Conservation (phyloP, 37 sponge, comb jelly and placozoan genomes). For the Ephydatia muelleri region DNA sequence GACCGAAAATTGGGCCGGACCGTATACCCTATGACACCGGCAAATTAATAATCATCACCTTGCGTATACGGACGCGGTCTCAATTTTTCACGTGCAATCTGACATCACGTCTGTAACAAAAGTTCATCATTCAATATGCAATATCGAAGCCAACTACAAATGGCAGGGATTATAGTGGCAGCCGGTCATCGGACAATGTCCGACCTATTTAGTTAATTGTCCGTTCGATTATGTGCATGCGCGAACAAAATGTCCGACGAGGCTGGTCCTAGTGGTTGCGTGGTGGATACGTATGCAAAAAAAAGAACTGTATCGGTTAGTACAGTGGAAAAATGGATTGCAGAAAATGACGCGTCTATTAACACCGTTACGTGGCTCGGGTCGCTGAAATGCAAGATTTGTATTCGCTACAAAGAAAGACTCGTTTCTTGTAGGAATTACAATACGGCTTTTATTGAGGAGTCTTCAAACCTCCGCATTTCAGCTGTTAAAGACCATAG, state of each 20-base stretch:
- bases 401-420: background rate
- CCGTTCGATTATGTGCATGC: conserved; percentile 8
- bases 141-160: too few relatives aligned
- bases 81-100: too few relatives aligned
- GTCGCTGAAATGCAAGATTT: background rate
- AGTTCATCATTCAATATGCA: too few relatives aligned
- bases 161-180: conserved; percentile 13
- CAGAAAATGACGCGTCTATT: background rate
- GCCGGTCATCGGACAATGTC: conserved; percentile 41
- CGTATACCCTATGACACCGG: too few relatives aligned
- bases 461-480: background rate
- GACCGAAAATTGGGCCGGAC: too few relatives aligned
- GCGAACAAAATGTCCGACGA: conserved; percentile 14
- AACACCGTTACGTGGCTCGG: background rate
- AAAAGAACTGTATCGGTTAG: background rate
- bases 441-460: background rate
- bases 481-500: conserved; percentile 6
- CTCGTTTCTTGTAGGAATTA: background rate
- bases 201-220: conserved; percentile 16
- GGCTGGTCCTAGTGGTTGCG: background rate
- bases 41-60: too few relatives aligned
- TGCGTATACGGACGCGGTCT: too few relatives aligned
- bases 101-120: too few relatives aligned
- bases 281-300: background rate
- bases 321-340: conserved; percentile 6